Percentiles rank a stretch among this genome's conserved stretches.
Evolutionary conservation across 1,140 invertebrate genomes (phyloP).

Genomic region (Tribolium madens): DNA sequence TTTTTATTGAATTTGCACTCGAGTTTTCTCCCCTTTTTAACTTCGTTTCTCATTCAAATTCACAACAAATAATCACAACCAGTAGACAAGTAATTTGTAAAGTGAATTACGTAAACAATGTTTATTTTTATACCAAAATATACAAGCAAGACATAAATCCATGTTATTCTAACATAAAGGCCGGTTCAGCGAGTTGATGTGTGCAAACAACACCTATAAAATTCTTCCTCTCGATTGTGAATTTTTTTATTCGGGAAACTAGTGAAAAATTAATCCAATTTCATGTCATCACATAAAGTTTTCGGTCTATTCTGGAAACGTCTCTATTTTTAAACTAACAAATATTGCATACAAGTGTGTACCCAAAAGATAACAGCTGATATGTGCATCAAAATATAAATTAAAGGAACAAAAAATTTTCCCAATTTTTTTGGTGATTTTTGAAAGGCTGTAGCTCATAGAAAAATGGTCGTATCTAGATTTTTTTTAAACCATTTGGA

Average conservation of each 20-base stretch:
- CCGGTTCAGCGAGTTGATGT: neutral
- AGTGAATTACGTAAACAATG: conserved; percentile 26
- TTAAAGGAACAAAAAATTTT: too few species aligned
- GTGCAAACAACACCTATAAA: conserved; percentile 5
- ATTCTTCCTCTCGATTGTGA: conserved; percentile 1
- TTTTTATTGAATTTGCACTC: conserved; percentile 6
- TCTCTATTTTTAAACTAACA: neutral
- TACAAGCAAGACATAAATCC: conserved; percentile 13
- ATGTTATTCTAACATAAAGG: conserved; percentile 11
- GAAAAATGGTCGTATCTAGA: too few species aligned
- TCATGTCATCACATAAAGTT: conserved; percentile 20
- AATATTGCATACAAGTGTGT: too few species aligned
- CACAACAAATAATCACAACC: too few species aligned
- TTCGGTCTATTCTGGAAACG: neutral
- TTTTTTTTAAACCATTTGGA: too few species aligned
- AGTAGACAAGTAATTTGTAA: too few species aligned
- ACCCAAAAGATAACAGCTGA: too few species aligned
- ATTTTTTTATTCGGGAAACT: conserved; percentile 6
- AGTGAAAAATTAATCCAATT: conserved; percentile 13
- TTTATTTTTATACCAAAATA: conserved; percentile 14
- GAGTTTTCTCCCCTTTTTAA: neutral
- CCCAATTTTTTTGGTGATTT: too few species aligned
- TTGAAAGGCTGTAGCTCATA: too few species aligned
- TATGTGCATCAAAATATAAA: too few species aligned
- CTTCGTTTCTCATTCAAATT: neutral